phyloP scores from a whole-genome alignment of 2,113 vertebrate species.

The Pomatorhinus ruficollis region DNA sequence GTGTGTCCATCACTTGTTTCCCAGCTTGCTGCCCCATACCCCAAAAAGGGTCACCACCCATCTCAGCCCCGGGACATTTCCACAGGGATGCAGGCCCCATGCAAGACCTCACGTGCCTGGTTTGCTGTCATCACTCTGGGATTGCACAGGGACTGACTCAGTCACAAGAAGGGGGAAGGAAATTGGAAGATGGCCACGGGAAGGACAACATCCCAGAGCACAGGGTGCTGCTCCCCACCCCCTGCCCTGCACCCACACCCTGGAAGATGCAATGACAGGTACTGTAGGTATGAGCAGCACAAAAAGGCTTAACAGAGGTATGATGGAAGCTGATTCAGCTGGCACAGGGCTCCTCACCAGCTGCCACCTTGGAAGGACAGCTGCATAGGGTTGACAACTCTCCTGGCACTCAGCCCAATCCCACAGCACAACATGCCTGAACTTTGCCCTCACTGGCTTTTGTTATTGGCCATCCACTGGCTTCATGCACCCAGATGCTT shows the following conservation, averaged over 20 bases:
- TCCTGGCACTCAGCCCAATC: neutral
- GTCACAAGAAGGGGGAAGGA: neutral
- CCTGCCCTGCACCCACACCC: neutral
- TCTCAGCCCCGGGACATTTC: neutral
- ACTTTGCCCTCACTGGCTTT: neutral
- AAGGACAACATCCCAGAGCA: neutral
- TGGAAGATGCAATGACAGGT: neutral
- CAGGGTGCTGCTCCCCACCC: neutral
- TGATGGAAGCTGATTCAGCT: neutral
- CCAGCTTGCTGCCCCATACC: neutral
- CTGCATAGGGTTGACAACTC: neutral
- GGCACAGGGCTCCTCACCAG: neutral
- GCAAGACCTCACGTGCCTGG: accelerated
- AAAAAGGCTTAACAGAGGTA: neutral
- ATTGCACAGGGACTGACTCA: neutral
- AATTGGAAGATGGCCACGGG: neutral
- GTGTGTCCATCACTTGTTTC: neutral
- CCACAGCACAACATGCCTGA: neutral
- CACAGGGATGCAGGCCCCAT: accelerated
- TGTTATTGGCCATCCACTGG: neutral
- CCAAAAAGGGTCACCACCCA: accelerated
- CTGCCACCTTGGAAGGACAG: neutral
- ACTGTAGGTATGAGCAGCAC: neutral
- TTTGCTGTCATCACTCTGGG: neutral
- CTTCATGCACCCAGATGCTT: neutral